Evolutionary conservation across 2,113 vertebrate species (phyloP).

Genomic region (Probosciger aterrimus): DNA sequence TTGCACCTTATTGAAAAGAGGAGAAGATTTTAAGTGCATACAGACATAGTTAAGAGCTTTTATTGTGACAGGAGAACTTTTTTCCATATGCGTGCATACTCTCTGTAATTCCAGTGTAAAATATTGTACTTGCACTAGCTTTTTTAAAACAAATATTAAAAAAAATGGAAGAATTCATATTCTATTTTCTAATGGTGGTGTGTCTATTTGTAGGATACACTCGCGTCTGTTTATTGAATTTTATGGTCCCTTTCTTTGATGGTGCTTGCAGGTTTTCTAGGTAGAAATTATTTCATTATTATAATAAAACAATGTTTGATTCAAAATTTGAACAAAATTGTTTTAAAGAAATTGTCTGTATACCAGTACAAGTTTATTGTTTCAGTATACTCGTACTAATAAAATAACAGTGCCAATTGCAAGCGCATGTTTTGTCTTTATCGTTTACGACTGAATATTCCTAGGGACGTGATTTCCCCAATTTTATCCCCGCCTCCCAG

Average conservation of each 20-base stretch:
- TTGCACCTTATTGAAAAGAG: constrained; percentile 90
- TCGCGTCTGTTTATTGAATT: constrained; percentile 94
- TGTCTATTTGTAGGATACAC: constrained; percentile 96
- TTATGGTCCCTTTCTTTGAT: constrained; percentile 98
- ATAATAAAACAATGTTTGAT: constrained; percentile 96
- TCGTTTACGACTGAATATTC: not conserved
- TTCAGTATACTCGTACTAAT: constrained; percentile 93
- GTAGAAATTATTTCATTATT: constrained; percentile 97
- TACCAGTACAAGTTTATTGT: constrained; percentile 92
- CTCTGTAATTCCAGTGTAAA: constrained; percentile 95
- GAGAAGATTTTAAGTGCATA: constrained; percentile 83
- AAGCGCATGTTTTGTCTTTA: constrained; percentile 27
- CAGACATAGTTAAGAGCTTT: constrained; percentile 87
- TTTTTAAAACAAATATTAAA: constrained; percentile 92
- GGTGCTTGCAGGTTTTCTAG: constrained; percentile 98
- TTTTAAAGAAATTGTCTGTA: constrained; percentile 96
- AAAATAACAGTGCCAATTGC: constrained; percentile 96
- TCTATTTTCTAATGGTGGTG: constrained; percentile 94
- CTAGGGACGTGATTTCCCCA: not conserved
- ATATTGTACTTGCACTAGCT: constrained; percentile 98
- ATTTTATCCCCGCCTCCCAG: rapidly evolving
- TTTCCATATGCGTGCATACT: constrained; percentile 94
- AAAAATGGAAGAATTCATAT: constrained; percentile 92
- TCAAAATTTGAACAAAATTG: constrained; percentile 98
- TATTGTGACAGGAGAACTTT: constrained; percentile 87